Evolutionary conservation across 2,113 vertebrate genomes (phyloP).

Genomic region (Silurus meridionalis): DNA sequence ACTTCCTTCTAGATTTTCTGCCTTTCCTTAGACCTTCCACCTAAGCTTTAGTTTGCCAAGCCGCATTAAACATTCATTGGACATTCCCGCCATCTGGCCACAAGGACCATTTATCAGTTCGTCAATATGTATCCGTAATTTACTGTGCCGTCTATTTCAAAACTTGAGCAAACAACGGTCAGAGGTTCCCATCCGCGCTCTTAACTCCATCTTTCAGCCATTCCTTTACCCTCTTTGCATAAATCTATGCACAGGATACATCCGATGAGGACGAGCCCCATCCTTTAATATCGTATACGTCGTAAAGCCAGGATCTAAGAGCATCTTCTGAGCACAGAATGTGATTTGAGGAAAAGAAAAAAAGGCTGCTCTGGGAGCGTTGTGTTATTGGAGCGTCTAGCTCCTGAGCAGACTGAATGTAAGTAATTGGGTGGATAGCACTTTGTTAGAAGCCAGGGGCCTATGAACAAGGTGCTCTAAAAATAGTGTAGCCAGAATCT

Average conservation of each 20-base stretch:
- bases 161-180: neutral
- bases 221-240: neutral
- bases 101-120: conserved; percentile 9
- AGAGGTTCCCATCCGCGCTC: neutral
- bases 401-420: conserved; percentile 12
- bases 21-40: neutral
- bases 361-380: neutral
- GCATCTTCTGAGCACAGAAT: neutral
- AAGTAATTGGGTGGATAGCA: conserved; percentile 30
- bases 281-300: neutral
- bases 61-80: conserved; percentile 16
- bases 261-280: conserved; percentile 21
- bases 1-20: neutral
- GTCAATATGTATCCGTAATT: conserved; percentile 32
- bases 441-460: conserved; percentile 30
- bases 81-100: neutral
- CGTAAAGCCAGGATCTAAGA: neutral
- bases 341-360: neutral
- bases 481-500: conserved; percentile 30
- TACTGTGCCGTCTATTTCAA: neutral
- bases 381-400: neutral
- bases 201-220: neutral
- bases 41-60: neutral
- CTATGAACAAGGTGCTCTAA: conserved; percentile 32
- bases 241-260: conserved; percentile 18